phyloP scores from a whole-genome alignment of 2,113 vertebrate species.

The Istiophorus platypterus region DNA sequence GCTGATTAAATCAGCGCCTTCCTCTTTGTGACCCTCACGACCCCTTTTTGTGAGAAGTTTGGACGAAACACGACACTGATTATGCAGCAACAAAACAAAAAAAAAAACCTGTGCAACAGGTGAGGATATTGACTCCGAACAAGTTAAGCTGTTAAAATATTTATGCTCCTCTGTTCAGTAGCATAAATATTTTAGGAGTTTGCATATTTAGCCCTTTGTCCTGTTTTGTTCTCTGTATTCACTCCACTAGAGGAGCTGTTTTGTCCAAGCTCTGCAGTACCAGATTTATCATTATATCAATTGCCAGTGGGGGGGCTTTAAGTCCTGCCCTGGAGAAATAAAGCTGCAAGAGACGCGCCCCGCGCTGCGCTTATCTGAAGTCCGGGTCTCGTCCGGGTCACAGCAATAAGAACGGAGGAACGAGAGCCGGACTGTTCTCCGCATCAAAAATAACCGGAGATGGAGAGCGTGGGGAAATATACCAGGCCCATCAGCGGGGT shows the following conservation, averaged over 20 bases:
- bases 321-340: constrained; percentile 60
- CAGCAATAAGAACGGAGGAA: constrained; percentile 67
- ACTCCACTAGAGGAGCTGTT: constrained; percentile 9
- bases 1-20: neutral
- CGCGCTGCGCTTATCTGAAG: no score
- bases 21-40: neutral
- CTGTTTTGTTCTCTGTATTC: constrained; percentile 18
- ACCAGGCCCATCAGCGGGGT: constrained; percentile 23
- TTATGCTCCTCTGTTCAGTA: neutral
- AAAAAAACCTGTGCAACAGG: neutral
- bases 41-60: neutral
- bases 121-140: neutral
- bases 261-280: neutral
- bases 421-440: constrained; percentile 64
- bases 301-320: constrained; percentile 28
- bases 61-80: neutral
- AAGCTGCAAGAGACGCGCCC: constrained; percentile 50
- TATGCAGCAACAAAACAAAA: neutral
- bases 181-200: constrained; percentile 10
- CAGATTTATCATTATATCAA: constrained; percentile 53
- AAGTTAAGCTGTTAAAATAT: neutral
- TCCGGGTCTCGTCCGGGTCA: constrained; percentile 64
- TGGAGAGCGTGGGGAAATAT: constrained; percentile 71
- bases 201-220: neutral
- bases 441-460: constrained; percentile 65